These are phyloP conservation scores for Pipra filicauda DNA, from an alignment of 2,113 vertebrate genomes.

Conservation along the genomic window DNA sequence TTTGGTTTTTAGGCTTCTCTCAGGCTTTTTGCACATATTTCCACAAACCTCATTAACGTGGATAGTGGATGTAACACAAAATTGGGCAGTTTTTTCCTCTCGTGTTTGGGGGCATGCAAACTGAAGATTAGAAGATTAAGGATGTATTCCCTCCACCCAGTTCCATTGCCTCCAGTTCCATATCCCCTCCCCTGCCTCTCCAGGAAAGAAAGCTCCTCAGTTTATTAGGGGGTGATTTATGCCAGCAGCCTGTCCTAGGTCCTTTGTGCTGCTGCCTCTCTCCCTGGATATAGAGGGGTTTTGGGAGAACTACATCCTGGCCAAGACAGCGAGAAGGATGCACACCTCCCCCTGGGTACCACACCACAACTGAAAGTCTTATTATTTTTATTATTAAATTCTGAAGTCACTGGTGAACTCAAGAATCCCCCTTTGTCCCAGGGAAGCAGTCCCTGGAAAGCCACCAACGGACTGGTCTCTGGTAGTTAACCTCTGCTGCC, in stretches of 20 bases:
- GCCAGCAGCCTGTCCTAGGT: background rate
- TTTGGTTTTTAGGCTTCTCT: constrained; percentile 12
- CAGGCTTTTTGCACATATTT: background rate
- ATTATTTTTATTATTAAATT: background rate
- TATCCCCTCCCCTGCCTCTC: background rate
- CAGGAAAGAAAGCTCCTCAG: background rate
- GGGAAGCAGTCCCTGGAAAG: background rate
- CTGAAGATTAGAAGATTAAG: background rate
- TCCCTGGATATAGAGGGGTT: background rate
- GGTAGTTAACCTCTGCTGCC: background rate
- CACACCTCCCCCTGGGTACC: background rate
- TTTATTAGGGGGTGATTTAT: background rate
- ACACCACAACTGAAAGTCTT: background rate
- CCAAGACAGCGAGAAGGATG: rapidly evolving
- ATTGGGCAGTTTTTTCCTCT: background rate
- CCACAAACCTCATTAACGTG: background rate
- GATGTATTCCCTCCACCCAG: background rate
- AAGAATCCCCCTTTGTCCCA: background rate
- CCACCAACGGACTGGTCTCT: background rate
- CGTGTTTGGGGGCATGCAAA: background rate
- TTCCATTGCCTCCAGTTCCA: background rate
- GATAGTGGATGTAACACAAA: background rate
- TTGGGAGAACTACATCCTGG: background rate
- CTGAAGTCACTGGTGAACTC: rapidly evolving
- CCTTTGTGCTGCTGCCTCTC: background rate